Conservation (phyloP, 2,797 vertebrate species). For the Prunella strophiata region DNA sequence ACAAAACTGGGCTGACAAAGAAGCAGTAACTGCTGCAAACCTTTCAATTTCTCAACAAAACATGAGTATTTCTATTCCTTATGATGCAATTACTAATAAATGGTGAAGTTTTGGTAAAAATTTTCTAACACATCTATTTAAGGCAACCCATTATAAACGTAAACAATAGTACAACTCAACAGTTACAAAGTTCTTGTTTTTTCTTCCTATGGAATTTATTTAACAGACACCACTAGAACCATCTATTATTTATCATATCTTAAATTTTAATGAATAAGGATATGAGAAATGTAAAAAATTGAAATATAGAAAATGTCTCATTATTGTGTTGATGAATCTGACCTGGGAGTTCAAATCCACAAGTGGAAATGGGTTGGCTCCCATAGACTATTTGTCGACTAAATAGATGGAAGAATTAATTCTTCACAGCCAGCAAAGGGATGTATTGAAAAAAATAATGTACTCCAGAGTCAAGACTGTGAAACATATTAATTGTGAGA, state of each 20-base stretch:
- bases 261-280: conserved; percentile 39
- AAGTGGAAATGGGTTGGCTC: not conserved
- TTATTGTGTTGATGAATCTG: conserved; percentile 9
- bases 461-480: not conserved
- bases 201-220: conserved; percentile 22
- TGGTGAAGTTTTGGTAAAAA: not conserved
- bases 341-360: not conserved
- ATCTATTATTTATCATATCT: conserved; percentile 29
- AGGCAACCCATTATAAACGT: conserved; percentile 3
- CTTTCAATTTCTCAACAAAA: not conserved
- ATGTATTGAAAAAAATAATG: not conserved
- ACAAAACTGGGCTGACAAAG: not conserved
- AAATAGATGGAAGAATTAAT: not conserved
- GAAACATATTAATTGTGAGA: not conserved
- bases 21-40: not conserved
- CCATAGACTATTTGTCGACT: not conserved
- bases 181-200: conserved; percentile 3
- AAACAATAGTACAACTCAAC: conserved; percentile 17
- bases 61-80: not conserved
- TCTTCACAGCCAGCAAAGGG: not conserved
- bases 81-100: not conserved
- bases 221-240: not conserved
- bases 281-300: conserved; percentile 37
- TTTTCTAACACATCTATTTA: not conserved
- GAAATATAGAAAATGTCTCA: conserved; percentile 3